Base-by-base conservation (phyloP, 2,797 vertebrate species). In the Alauda arvensis region DNA sequence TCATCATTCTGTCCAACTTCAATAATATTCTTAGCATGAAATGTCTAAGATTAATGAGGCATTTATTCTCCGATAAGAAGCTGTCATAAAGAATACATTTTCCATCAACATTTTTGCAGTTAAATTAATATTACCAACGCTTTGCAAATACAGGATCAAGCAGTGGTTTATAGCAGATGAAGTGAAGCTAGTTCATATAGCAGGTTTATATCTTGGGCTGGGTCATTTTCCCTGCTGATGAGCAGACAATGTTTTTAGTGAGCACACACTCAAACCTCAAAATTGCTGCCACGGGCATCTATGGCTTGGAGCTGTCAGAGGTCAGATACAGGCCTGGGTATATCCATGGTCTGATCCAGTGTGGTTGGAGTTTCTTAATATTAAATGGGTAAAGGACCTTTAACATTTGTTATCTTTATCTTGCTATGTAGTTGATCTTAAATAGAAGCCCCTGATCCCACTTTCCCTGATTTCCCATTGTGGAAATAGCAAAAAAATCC, bases 1-100 rank as follows among this genome's bases (percentile, higher is more conserved):
- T 93, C 49, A 94, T 94, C 93, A 91, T 91, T 88, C 91, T 94
- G 89, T 91, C 93, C 83, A 91, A 89, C 88, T 94, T 96, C 95
- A 92, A 92, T 94, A 95, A 95, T 95, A 89, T 86, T 94, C 94
- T 94, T 96, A 94, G 96, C 93, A 71, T 94, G 89, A 88, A 93
- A 81, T 77, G 31, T 89, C 69, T 93, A 85, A 94, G 88, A 94
- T 95, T 96, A 96, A 94, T 91, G 89, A 96, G 84, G 91, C 77
- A 74, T 83, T 91, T 93, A 91, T 93, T 95, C 91, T 89, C 61
- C 11, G 21, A 87, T 93, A 93, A 92, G 92, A 89, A 94, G 74
- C 51, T 59, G 71, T 79, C 83, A 87, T 72, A 71, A 67, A 62
- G 26, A 93, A 89, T 81, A 57, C 39, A 78, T 91, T 94, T 95